Conservation (phyloP, 2,888 invertebrate genomes). For the Mantis religiosa region DNA sequence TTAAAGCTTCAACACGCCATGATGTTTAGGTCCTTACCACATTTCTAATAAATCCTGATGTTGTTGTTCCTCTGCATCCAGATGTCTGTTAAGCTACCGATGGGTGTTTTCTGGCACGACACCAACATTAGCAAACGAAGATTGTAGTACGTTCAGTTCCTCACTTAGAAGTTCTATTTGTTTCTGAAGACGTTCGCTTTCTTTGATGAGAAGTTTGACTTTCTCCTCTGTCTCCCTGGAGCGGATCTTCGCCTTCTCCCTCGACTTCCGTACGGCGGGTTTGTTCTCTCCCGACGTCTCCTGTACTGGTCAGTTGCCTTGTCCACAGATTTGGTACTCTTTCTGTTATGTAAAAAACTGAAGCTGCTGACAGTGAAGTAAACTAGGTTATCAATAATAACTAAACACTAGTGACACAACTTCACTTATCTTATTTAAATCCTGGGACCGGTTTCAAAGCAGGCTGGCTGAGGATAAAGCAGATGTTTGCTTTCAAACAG, state of each 20-base stretch:
- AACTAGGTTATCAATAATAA: too few species aligned
- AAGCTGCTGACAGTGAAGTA: too few species aligned
- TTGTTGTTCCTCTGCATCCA: slow-evolving; percentile 57
- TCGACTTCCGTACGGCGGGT: slow-evolving; percentile 91
- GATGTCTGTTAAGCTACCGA: slow-evolving; percentile 62
- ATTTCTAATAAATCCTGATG: slow-evolving; percentile 46
- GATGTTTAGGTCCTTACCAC: too few species aligned
- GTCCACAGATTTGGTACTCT: slow-evolving; percentile 65
- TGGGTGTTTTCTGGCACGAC: slow-evolving; percentile 64
- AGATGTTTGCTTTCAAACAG: too few species aligned
- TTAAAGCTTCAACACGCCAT: neutral
- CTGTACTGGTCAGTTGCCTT: slow-evolving; percentile 94
- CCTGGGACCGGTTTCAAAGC: too few species aligned
- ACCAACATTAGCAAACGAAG: slow-evolving; percentile 66
- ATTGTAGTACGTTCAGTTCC: slow-evolving; percentile 79
- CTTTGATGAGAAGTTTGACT: slow-evolving; percentile 81
- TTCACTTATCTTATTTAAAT: too few species aligned
- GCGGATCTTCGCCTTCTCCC: slow-evolving; percentile 93
- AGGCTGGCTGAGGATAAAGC: too few species aligned
- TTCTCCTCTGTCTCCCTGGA: slow-evolving; percentile 92
- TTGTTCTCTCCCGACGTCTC: slow-evolving; percentile 90
- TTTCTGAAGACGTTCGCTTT: slow-evolving; percentile 87
- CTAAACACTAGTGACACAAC: too few species aligned
- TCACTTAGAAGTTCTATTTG: slow-evolving; percentile 88
- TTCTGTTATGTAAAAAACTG: too few species aligned